Evolutionary conservation across 2,797 vertebrate species (phyloP).

Genomic region (Gephyroberyx darwinii): DNA sequence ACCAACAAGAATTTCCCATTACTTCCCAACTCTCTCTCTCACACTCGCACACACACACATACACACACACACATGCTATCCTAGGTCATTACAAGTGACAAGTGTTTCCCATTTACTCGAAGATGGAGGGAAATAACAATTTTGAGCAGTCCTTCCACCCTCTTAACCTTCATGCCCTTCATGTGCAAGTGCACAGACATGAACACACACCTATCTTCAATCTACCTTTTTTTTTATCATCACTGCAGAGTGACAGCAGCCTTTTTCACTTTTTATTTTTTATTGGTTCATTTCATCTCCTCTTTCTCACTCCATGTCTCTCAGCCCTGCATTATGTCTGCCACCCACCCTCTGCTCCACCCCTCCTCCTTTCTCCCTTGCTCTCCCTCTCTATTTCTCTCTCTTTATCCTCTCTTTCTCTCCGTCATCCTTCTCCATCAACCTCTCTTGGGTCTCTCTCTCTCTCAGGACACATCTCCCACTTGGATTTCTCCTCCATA

Average conservation of each 20-base stretch:
- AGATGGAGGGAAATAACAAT: conserved; percentile 68
- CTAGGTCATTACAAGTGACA: conserved; percentile 68
- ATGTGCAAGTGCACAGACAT: conserved; percentile 33
- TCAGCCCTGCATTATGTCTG: conserved; percentile 14
- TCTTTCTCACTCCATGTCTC: conserved; percentile 13
- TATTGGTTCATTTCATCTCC: conserved; percentile 49
- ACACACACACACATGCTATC: conserved; percentile 27
- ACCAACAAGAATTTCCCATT: conserved; percentile 75
- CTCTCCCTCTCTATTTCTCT: conserved; percentile 31
- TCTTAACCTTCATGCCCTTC: conserved; percentile 68
- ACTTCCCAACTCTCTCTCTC: conserved; percentile 44
- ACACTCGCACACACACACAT: conserved; percentile 33
- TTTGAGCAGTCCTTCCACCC: conserved; percentile 43
- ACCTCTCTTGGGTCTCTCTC: conserved; percentile 36
- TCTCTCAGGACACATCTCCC: conserved; percentile 42
- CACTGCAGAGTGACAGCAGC: conserved; percentile 36
- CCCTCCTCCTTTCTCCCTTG: conserved; percentile 26
- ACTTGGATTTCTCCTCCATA: neutral
- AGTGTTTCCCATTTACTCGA: conserved; percentile 70
- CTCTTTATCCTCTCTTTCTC: conserved; percentile 11
- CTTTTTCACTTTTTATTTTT: conserved; percentile 57
- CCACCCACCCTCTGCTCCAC: neutral
- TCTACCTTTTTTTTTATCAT: conserved; percentile 30
- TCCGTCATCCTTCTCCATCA: conserved; percentile 21
- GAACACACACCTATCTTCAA: conserved; percentile 27